Conservation (phyloP, 2,797 vertebrate species). For the Phalloptychus januarius region DNA sequence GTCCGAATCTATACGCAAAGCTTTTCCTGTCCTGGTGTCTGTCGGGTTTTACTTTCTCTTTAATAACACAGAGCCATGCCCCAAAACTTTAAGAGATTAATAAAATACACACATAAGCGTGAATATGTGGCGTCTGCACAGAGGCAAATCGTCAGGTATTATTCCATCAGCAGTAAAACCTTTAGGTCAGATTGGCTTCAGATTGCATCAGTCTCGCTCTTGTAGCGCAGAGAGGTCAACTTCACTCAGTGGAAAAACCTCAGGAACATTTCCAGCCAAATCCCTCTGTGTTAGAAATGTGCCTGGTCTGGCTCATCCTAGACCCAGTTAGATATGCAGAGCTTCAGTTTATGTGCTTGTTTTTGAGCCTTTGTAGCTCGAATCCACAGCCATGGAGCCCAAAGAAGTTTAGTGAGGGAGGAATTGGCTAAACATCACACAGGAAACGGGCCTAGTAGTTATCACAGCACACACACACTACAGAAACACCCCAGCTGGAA, state of each 20-base stretch:
- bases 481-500: slow-evolving; percentile 40
- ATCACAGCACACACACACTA: slow-evolving; percentile 10
- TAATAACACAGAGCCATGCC: slow-evolving; percentile 35
- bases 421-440: slow-evolving; percentile 74
- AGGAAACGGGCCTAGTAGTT: slow-evolving; percentile 56
- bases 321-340: slow-evolving; percentile 17
- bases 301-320: slow-evolving; percentile 40
- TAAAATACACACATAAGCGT: slow-evolving; percentile 42
- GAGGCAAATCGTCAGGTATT: slow-evolving; percentile 51
- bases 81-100: slow-evolving; percentile 51
- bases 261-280: slow-evolving; percentile 17
- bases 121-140: slow-evolving; percentile 39
- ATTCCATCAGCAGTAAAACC: slow-evolving; percentile 25
- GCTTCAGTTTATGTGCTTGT: slow-evolving; percentile 51
- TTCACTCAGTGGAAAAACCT: slow-evolving; percentile 6
- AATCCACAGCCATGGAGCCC: slow-evolving; percentile 46
- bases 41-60: slow-evolving; percentile 32
- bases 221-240: slow-evolving; percentile 9
- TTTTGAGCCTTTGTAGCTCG: slow-evolving; percentile 58
- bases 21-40: slow-evolving; percentile 8
- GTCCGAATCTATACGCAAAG: background rate
- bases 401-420: slow-evolving; percentile 53
- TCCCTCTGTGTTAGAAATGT: slow-evolving; percentile 23
- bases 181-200: slow-evolving; percentile 11
- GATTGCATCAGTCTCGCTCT: slow-evolving; percentile 8